Evolutionary conservation across 1,140 invertebrate species (phyloP), one percentile per base, ranked within the genome.

Genomic region (Pectinophora gossypiella): DNA sequence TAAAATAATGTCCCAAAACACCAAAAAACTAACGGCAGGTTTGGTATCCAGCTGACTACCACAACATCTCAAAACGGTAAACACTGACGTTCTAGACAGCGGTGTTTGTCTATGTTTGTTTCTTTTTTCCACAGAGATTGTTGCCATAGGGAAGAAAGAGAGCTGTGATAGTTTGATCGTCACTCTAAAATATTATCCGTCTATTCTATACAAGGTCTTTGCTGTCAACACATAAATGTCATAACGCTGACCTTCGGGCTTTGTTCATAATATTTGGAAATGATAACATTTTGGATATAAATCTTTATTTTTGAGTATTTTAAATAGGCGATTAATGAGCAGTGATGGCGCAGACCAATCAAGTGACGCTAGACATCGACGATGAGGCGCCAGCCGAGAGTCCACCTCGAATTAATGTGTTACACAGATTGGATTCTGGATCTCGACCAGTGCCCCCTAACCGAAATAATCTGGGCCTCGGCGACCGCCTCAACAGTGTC

Each of bases 401-500:
- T 23, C 44, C 68, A n/a, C 68, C 68, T 22, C 63, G 72, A 52
- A 69, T 65, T 49, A 79, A 69, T 63, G 59, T 66, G 19, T 55
- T 81, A 21, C 70, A 76, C 42, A 71, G 81, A 62, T 59, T 77
- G 64, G 79, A 86, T 46, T 72, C 79, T 15, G 63, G 67, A 53
- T 47, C 77, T n/a, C 77, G 83, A 50, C 66, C 66, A 51, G 19
- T 64, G 40, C 58, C 54, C 46, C 40, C 60, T 18, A 79, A 72
- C 53, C 78, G 80, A 59, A 78, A 52, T 56, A 79, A 77, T 57
- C 27, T 83, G 48, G 78, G 81, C 15, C 64, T 87, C 20, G 82
- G 84, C 16, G 84, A 87, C 50, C 74, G 82, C 12, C 60, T 87
- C 15, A 84, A 83, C 56, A 81, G 61, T 68, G 82, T 87, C 12